Evolutionary conservation across 2,888 invertebrate species (phyloP).

Genomic region (Cataglyphis albicans): DNA sequence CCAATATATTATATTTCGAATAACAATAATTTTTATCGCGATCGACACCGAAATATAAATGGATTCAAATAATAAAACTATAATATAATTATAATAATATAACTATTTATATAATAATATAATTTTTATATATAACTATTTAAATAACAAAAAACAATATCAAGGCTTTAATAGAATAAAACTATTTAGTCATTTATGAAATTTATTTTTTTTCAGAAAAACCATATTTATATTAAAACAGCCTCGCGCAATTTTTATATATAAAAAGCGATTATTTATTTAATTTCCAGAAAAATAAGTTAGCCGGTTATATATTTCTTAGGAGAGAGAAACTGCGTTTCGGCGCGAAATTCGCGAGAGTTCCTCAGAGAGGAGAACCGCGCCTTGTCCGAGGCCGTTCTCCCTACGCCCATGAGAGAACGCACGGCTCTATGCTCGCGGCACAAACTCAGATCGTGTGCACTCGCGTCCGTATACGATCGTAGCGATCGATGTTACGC

Average conservation of each 20-base stretch:
- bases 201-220: too few species aligned
- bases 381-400: background rate
- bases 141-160: too few species aligned
- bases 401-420: conserved; percentile 43
- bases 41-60: background rate
- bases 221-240: too few species aligned
- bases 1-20: background rate
- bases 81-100: too few species aligned
- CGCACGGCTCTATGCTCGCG: conserved; percentile 65
- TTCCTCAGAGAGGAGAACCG: background rate
- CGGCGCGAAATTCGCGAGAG: background rate
- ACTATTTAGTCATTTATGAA: background rate
- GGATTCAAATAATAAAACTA: background rate
- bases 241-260: background rate
- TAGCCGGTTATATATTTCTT: background rate
- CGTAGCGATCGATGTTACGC: conserved; percentile 33
- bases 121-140: too few species aligned
- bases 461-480: conserved; percentile 49
- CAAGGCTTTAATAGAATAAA: background rate
- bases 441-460: conserved; percentile 58
- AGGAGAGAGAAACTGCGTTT: background rate
- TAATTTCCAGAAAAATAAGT: background rate
- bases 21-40: background rate
- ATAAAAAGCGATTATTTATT: background rate
- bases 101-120: too few species aligned